Base-by-base conservation (phyloP, 2,797 vertebrate genomes). In the Neosilurus hyrtlii region DNA sequence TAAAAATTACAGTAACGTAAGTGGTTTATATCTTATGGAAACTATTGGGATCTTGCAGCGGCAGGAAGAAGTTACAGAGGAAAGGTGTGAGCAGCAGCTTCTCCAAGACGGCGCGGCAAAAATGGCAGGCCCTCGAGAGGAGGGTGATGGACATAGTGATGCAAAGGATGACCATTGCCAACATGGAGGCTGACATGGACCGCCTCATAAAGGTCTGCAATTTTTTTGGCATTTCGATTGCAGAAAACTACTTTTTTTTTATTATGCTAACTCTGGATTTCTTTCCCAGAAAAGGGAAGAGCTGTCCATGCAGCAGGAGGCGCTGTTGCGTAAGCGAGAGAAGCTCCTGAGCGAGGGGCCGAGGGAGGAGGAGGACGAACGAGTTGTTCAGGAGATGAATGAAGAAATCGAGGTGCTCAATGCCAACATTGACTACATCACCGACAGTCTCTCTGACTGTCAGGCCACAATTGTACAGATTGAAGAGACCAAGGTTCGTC, bases 381-480 rank as follows among this genome's bases (percentile, higher is more conserved):
- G 95, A 79, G 94, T 95, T 43, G 93, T 99, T 65, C 96, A 95
- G 90, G 97, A 99, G 92, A 92, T 99, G 85, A 96, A 95, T 0
- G 98, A 99, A 88, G 98, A 99, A 90, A 95, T 99, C 0, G 98
- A 99, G 87, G 96, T 95, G 86, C 93, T 99, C 85, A 96, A 96
- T 0, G 98, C 98, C 91, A 99, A 99, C 87, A 95, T 99, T 0
- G 98, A 99, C 91, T 99, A 99, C 88, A 97, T 99, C 91, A 99
- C 96, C 0, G 98, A 99, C 90, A 96, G 97, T 88, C 95, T 99
- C 87, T 96, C 95, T 0, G 98, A 99, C 92, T 99, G 98, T 91
- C 98, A 99, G 91, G 98, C 97, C 87, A 99, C 96, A 86, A 98
- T 99, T 24, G 95, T 99, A 87, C 98, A 99, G 92, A 97, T 99